phyloP scores from a whole-genome alignment of 2,113 vertebrate genomes.

The Colossoma macropomum region DNA sequence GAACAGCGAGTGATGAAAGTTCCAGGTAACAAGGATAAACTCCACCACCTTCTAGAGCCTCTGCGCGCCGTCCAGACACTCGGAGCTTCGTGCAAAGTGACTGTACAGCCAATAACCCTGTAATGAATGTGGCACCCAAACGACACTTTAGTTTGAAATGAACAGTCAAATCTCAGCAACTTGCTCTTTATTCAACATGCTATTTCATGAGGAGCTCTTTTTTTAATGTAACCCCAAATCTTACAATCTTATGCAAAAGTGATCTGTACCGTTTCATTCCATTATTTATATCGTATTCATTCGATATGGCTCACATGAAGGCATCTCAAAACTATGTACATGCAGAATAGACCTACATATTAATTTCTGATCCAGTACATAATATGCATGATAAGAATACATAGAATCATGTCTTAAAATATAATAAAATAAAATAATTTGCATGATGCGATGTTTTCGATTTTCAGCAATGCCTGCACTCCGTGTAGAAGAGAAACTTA shows the following conservation, averaged over 20 bases:
- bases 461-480: slow-evolving; percentile 1
- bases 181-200: too few relatives aligned
- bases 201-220: too few relatives aligned
- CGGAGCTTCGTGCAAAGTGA: neutral
- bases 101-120: neutral
- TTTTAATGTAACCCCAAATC: too few relatives aligned
- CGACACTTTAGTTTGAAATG: too few relatives aligned
- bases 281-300: neutral
- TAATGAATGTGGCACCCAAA: too few relatives aligned
- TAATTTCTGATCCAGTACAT: too few relatives aligned
- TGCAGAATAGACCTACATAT: neutral
- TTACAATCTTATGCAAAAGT: too few relatives aligned
- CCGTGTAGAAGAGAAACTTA: slow-evolving; percentile 24
- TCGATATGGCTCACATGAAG: neutral
- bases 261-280: too few relatives aligned
- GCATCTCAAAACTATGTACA: neutral
- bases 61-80: neutral
- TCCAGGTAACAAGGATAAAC: slow-evolving; percentile 55
- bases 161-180: too few relatives aligned
- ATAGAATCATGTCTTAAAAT: too few relatives aligned
- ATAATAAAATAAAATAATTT: neutral
- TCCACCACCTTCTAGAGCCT: slow-evolving; percentile 36
- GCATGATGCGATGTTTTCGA: slow-evolving; percentile 33
- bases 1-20: slow-evolving; percentile 59
- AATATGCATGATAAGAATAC: too few relatives aligned